Base-by-base conservation (phyloP, 2,888 invertebrate genomes). In the Lasioglossum figueresi region DNA sequence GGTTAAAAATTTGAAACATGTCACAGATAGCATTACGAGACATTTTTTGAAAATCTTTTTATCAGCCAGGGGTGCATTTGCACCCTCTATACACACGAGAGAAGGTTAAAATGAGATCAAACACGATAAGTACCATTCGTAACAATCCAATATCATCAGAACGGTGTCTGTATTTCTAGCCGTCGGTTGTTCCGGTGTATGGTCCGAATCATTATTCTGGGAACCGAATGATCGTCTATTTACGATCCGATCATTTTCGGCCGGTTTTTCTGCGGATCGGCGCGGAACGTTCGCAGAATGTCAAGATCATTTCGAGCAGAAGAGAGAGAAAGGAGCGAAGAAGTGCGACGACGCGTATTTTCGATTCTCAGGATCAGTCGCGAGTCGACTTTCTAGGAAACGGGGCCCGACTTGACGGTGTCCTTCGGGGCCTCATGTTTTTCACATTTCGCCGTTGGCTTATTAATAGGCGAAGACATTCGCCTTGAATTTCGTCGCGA, bases 341-440 rank as follows among this genome's bases (percentile, higher is more conserved):
- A 10, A 19, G 23, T n/a, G 68, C 68, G 40, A 37, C 40, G 23
- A 48, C 19, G 12, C 2, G 23, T 59, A 43, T 19, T 37, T n/a
- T 52, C 73, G 37, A 48, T 52, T 74, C 37, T 23, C 31, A 3
- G 31, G 48, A 73, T 37, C 52, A 6, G 19, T 23, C 19, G 27
- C 14, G 59, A 16, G 16, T 8, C 40, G 59, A 48, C 70, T 70
- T 82, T 80, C 70, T 63, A 27, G n/a, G 48, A 63, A 80, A n/a
- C 56, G 34, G 16, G 34, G 19, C 66, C 19, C 31, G 8, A 43
- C 31, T 40, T 45, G 19, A 6, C 8, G 34, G 66, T 31, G 80
- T 71, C 82, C 75, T 83, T 80, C 71, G 80, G 70, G 12, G 23
- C 1, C 40, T 1, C n/a, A 8, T 37, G 48, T 40, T 74, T 79